Conservation (phyloP, 2,797 vertebrate species). For the Xenops minutus region DNA sequence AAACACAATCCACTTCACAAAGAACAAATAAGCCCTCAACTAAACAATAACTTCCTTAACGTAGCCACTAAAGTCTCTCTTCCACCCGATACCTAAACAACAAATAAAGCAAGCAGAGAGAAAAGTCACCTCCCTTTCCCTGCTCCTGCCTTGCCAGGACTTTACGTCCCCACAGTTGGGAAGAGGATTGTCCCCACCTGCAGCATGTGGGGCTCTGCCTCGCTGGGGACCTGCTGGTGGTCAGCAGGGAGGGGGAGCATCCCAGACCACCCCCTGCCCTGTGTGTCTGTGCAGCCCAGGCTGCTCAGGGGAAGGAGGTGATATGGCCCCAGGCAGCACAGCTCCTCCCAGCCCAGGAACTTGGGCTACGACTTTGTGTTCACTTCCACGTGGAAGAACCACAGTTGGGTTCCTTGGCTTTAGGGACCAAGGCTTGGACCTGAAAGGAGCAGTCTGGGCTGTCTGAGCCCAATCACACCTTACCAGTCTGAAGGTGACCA, state of each 20-base stretch:
- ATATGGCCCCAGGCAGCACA: neutral
- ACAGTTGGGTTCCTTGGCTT: neutral
- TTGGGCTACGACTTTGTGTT: neutral
- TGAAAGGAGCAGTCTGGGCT: neutral
- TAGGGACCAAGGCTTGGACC: neutral
- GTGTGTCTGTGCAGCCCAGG: neutral
- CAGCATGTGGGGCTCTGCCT: neutral
- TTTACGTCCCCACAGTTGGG: fast-evolving
- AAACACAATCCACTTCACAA: slow-evolving; percentile 16
- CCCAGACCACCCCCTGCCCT: neutral
- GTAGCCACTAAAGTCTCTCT: neutral
- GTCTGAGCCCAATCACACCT: neutral
- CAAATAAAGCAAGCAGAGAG: neutral
- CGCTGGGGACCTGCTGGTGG: neutral
- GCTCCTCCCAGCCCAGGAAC: neutral
- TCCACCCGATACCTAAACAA: neutral
- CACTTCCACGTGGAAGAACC: neutral
- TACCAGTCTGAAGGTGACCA: neutral
- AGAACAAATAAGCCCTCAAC: neutral
- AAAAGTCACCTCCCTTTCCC: neutral
- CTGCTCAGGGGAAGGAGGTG: neutral
- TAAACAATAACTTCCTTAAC: slow-evolving; percentile 31
- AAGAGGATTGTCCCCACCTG: neutral
- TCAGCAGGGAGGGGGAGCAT: neutral
- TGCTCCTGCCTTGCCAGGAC: neutral